Base-by-base conservation (phyloP, 2,888 invertebrate genomes). In the Tenodera sinensis region DNA sequence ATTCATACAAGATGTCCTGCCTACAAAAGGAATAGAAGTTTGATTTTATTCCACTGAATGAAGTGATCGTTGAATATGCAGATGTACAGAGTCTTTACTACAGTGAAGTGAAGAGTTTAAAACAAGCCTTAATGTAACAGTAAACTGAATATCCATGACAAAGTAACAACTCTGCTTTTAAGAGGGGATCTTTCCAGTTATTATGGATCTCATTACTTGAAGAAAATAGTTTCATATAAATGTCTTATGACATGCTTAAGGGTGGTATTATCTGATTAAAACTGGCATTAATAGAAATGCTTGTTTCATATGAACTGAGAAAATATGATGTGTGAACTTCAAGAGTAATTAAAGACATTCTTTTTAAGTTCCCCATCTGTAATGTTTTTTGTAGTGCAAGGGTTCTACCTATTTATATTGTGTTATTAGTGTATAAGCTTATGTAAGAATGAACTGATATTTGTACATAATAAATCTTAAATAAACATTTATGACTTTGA, bases 111-210 rank as follows among this genome's bases (percentile, higher is more conserved):
- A 34, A 34, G 34, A 34, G 1, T 42, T 42, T 42, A 34, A 34
- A 34, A 34, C 4, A 8, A 8, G 1, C 8, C 34, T 34, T 34
- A 42, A 42, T 42, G 42, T 12, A 42, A 42, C 42, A 12, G 42
- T 12, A 71, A 25, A 71, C 25, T 71, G 54, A 71, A 71, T 71
- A 20, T 20, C 54, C 54, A 71, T 71, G 54, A 71, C 54, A 71
- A 71, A 71, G 54, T 20, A 71, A 71, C 25, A 71, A 20, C 25
- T 54, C 54, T 87, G 1, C 47, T 85, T n/a, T 81, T 54, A 84
- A 3, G 89, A 90, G 88, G 83, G 71, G 25, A 54, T 85, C 90
- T 83, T 90, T 88, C 90, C 88, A 89, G 85, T 71, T 89, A 81
- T 88, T 89, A 81, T 88, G 89, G 83, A 90, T 85, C 85, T 34